Evolutionary conservation across 2,113 vertebrate genomes (phyloP).

Genomic region (Pristiophorus japonicus): DNA sequence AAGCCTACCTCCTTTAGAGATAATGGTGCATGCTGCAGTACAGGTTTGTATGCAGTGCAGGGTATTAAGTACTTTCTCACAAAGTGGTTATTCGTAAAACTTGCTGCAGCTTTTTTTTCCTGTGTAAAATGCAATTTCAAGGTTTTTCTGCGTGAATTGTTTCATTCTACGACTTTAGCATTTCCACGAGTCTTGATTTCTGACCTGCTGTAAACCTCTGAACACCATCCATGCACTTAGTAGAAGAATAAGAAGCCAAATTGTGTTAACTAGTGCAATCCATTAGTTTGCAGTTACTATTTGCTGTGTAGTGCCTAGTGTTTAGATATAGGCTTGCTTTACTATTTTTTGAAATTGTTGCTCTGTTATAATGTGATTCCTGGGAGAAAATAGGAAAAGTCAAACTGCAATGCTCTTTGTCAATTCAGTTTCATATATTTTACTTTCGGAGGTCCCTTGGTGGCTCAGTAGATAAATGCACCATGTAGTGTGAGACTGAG

Average conservation of each 20-base stretch:
- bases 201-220: background rate
- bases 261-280: background rate
- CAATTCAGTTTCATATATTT: background rate
- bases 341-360: background rate
- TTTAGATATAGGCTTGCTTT: background rate
- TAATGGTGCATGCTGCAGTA: background rate
- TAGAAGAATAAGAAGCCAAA: background rate
- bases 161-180: background rate
- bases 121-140: background rate
- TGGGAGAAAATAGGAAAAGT: slow-evolving; percentile 15
- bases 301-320: no score
- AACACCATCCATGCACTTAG: background rate
- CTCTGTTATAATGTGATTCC: background rate
- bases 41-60: background rate
- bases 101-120: background rate
- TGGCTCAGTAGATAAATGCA: background rate
- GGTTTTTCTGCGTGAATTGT: background rate
- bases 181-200: background rate
- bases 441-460: background rate
- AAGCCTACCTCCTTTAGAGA: background rate
- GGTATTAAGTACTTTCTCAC: background rate
- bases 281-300: background rate
- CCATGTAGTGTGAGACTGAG: background rate
- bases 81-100: background rate
- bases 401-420: background rate